phyloP scores from a whole-genome alignment of 2,113 vertebrate species.

The Leptobrachium leishanense region DNA sequence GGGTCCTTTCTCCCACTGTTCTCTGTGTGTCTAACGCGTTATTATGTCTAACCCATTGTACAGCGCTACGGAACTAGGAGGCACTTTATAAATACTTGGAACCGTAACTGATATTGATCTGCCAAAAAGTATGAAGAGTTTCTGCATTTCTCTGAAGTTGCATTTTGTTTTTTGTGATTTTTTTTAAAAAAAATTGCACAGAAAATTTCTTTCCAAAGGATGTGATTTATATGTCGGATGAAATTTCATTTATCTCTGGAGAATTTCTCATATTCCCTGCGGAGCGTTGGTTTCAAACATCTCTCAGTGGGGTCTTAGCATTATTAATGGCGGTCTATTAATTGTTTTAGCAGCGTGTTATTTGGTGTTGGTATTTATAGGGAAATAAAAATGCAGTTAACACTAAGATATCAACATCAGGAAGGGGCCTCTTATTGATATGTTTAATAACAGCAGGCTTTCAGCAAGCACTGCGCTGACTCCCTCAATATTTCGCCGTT shows the following conservation, averaged over 20 bases:
- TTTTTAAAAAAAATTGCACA: constrained; percentile 21
- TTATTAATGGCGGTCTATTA: constrained; percentile 47
- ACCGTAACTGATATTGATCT: too few relatives aligned
- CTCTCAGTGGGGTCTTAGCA: constrained; percentile 42
- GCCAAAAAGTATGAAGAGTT: too few relatives aligned
- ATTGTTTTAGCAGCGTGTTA: constrained; percentile 47
- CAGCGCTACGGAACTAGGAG: too few relatives aligned
- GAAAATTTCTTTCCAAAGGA: constrained; percentile 10
- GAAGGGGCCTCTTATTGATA: constrained; percentile 41
- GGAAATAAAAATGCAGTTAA: constrained; percentile 41
- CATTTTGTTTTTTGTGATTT: background rate
- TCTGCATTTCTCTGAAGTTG: too few relatives aligned
- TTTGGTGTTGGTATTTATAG: constrained; percentile 47
- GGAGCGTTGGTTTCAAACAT: constrained; percentile 41
- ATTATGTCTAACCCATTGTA: too few relatives aligned
- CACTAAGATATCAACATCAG: constrained; percentile 26
- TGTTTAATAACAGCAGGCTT: constrained; percentile 40
- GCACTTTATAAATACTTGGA: too few relatives aligned
- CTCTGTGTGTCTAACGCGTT: too few relatives aligned
- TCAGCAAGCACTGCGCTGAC: constrained; percentile 7
- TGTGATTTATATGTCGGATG: constrained; percentile 23
- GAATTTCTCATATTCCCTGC: constrained; percentile 43
- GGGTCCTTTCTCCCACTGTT: too few relatives aligned
- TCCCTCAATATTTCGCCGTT: too few relatives aligned
- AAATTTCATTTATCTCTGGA: constrained; percentile 44